phyloP scores from a whole-genome alignment of 2,888 invertebrate species.

The Drosophila anomalata region DNA sequence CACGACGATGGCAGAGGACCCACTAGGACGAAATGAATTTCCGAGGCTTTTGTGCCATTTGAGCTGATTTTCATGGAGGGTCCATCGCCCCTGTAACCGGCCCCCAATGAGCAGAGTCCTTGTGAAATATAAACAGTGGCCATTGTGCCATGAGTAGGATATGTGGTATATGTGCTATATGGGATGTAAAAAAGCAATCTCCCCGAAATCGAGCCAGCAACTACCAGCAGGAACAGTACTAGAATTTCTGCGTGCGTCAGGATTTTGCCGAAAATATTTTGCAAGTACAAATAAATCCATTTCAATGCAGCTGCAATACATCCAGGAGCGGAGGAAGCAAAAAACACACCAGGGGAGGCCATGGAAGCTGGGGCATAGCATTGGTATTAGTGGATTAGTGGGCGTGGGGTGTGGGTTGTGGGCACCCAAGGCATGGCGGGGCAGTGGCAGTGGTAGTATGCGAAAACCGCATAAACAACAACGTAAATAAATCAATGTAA shows the following conservation, averaged over 20 bases:
- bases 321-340: slow-evolving; percentile 1
- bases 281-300: slow-evolving; percentile 74
- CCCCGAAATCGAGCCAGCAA: slow-evolving; percentile 39
- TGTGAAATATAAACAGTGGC: slow-evolving; percentile 61
- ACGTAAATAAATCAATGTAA: slow-evolving; percentile 79
- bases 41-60: slow-evolving; percentile 38
- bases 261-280: slow-evolving; percentile 72
- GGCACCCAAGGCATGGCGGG: neutral
- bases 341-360: neutral
- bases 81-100: slow-evolving; percentile 16
- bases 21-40: slow-evolving; percentile 17
- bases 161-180: slow-evolving; percentile 27
- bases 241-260: slow-evolving; percentile 61
- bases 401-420: slow-evolving; percentile 1
- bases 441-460: slow-evolving; percentile 28
- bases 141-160: slow-evolving; percentile 44
- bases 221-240: neutral
- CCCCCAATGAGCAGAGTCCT: slow-evolving; percentile 19
- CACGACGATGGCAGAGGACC: slow-evolving; percentile 8
- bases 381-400: slow-evolving; percentile 72
- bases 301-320: slow-evolving; percentile 55
- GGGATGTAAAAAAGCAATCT: slow-evolving; percentile 61
- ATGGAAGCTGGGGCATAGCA: slow-evolving; percentile 57
- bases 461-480: slow-evolving; percentile 76
- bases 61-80: slow-evolving; percentile 24